phyloP scores from a whole-genome alignment of 2,888 invertebrate species.

The Allygus modestus region DNA sequence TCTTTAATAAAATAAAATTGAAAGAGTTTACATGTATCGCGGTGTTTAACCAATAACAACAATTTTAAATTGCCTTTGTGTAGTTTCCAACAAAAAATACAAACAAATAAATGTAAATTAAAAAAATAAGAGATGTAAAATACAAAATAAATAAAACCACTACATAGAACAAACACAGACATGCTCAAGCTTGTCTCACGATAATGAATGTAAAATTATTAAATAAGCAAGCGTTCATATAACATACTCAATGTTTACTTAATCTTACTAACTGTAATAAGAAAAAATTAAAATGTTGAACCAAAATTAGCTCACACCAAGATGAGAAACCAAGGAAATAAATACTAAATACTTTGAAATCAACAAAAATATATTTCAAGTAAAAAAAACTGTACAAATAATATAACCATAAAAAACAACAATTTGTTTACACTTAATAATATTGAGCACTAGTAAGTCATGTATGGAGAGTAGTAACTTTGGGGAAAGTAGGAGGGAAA shows the following conservation, averaged over 20 bases:
- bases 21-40: too few relatives aligned
- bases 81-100: too few relatives aligned
- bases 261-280: too few relatives aligned
- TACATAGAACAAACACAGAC: background rate
- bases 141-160: too few relatives aligned
- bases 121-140: too few relatives aligned
- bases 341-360: background rate
- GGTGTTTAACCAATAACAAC: too few relatives aligned
- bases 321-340: background rate
- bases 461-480: background rate
- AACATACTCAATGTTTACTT: too few relatives aligned
- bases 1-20: too few relatives aligned
- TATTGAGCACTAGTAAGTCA: background rate
- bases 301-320: too few relatives aligned
- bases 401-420: background rate
- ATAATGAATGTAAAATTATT: background rate
- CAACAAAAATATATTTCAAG: conserved; percentile 15
- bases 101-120: too few relatives aligned
- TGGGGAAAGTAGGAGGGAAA: background rate
- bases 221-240: background rate
- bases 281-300: too few relatives aligned
- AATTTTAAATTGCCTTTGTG: too few relatives aligned
- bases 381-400: conserved; percentile 16
- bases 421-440: background rate
- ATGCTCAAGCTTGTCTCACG: background rate